phyloP scores from a whole-genome alignment of 2,888 invertebrate species.

The Hydraecia micacea region DNA sequence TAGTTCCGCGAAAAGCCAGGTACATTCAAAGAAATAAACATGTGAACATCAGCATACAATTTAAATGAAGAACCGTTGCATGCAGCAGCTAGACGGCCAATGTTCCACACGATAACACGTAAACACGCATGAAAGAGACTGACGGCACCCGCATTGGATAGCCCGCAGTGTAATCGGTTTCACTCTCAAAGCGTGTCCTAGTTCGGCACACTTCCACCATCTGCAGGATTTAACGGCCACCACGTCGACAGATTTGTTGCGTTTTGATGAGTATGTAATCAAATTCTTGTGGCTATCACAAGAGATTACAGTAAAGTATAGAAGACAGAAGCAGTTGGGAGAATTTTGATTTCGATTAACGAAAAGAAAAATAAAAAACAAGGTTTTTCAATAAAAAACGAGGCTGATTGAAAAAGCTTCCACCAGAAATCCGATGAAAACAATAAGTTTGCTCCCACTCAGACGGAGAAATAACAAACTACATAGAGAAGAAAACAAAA shows the following conservation, averaged over 20 bases:
- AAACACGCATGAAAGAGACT: slow-evolving; percentile 65
- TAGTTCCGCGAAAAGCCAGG: slow-evolving; percentile 12
- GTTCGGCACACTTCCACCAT: slow-evolving; percentile 58
- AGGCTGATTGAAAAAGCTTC: slow-evolving; percentile 20
- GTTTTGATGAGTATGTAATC: slow-evolving; percentile 33
- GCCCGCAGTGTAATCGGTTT: slow-evolving; percentile 65
- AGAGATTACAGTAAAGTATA: slow-evolving; percentile 6
- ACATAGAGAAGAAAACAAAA: slow-evolving; percentile 35
- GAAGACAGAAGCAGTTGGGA: not conserved
- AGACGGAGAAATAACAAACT: not conserved
- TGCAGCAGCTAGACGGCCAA: slow-evolving; percentile 36
- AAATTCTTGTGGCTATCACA: slow-evolving; percentile 5
- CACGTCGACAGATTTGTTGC: slow-evolving; percentile 60
- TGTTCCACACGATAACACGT: slow-evolving; percentile 50
- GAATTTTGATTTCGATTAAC: slow-evolving; percentile 9
- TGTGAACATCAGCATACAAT: slow-evolving; percentile 35
- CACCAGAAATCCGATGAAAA: not conserved
- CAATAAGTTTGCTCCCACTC: slow-evolving; percentile 32
- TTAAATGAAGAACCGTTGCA: slow-evolving; percentile 53
- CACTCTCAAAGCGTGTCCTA: slow-evolving; percentile 73
- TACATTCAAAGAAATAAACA: slow-evolving; percentile 41
- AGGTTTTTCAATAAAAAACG: too few relatives aligned
- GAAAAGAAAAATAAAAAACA: not conserved
- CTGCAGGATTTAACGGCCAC: slow-evolving; percentile 58
- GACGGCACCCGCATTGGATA: slow-evolving; percentile 65